Base-by-base conservation (phyloP, 2,113 vertebrate genomes). In the Heterotis niloticus region DNA sequence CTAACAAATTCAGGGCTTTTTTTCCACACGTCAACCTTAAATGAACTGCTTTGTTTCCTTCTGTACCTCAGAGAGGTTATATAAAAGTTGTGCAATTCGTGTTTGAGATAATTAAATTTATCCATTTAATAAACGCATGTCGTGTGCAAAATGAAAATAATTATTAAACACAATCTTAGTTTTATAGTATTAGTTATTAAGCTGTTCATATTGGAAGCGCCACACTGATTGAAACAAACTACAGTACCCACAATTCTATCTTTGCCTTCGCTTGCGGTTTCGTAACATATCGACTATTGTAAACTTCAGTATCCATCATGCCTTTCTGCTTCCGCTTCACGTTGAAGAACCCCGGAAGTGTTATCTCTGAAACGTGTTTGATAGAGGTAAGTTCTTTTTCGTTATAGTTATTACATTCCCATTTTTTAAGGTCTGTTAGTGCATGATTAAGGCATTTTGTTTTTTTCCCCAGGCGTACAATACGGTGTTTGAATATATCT, bases 51-150 rank as follows among this genome's bases (percentile, higher is more conserved):
- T 34, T 59, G 51, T 74, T 44, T 17, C 52, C 10, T 57, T 24
- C 17, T 10, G 20, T 17, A 28, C 16, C 20, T 64, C 62, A 23
- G 51, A 18, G 62, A 67, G 71, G 62, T 0, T 56, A 82, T 81
- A 84, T 77, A 59, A 81, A 44, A 86, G 87, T 84, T 3, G 0
- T 11, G 54, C 0, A 69, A 24, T 44, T 70, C 10, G 17, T 10
- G 11, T 17, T 17, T 3, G 34, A 75, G 18, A n/a, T 11, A 62
- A 64, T 60, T 29, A 62, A 29, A 20, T 17, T 5, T 66, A 3
- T 66, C 18, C 1, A 52, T 75, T 75, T 13, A 24, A 5, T 60
- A 29, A 16, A 64, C 26, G 17, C 24, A 20, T 24, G 62, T 62
- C 10, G 7, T 11, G 18, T 20, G 23, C 10, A 66, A 66, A 11